Percentiles rank a stretch among this genome's conserved stretches.
Evolutionary conservation across 2,888 invertebrate genomes (phyloP).

Genomic region (Sturmia bella): DNA sequence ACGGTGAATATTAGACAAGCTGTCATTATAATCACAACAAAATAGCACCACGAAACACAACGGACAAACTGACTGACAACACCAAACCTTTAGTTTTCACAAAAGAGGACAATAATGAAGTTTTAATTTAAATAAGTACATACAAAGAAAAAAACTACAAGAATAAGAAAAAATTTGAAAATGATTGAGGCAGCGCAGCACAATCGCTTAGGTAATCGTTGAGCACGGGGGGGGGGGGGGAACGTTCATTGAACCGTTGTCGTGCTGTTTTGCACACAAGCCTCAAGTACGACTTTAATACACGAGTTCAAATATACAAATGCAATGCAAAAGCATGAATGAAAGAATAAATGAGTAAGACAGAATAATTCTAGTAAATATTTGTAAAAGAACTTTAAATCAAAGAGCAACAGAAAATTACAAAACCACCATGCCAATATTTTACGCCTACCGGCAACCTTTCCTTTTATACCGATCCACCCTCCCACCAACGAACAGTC

Average conservation of each 20-base stretch:
- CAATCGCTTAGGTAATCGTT: neutral
- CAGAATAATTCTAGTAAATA: neutral
- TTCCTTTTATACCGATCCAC: neutral
- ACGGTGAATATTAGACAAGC: slow-evolving; percentile 41
- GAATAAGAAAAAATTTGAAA: neutral
- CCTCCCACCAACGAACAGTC: neutral
- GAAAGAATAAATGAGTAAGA: neutral
- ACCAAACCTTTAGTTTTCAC: neutral
- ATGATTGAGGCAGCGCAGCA: neutral
- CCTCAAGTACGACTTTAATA: slow-evolving; percentile 27
- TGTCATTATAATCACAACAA: neutral
- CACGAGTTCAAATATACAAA: slow-evolving; percentile 11
- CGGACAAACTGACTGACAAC: neutral
- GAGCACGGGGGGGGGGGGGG: slow-evolving; percentile 11
- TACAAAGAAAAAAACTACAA: neutral
- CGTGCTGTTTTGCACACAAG: slow-evolving; percentile 55
- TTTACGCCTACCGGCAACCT: slow-evolving; percentile 19
- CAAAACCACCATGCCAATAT: slow-evolving; percentile 27
- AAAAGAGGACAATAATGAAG: neutral
- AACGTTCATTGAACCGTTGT: slow-evolving; percentile 67
- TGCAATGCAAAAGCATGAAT: slow-evolving; percentile 16
- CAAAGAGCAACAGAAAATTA: slow-evolving; percentile 8
- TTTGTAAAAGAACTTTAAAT: slow-evolving; percentile 12
- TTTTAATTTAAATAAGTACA: neutral
- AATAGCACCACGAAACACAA: neutral